Percentiles rank a stretch among this genome's conserved stretches.
phyloP scores from a whole-genome alignment of 2,888 invertebrate genomes.

The Salticus scenicus region DNA sequence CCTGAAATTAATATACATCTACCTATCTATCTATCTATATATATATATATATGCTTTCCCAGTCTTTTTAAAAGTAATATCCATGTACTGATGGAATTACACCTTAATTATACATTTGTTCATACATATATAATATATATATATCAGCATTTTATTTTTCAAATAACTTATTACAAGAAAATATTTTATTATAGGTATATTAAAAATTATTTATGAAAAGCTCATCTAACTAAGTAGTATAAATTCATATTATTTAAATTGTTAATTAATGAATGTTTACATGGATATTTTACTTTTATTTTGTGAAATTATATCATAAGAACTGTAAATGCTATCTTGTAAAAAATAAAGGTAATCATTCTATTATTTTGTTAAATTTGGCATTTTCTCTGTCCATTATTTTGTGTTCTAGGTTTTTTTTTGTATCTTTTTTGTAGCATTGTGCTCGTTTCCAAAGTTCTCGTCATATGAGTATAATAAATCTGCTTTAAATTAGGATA shows the following conservation, averaged over 20 bases:
- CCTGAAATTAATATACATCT: slow-evolving; percentile 19
- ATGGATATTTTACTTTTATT: not conserved
- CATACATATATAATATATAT: too few species aligned
- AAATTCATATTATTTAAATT: not conserved
- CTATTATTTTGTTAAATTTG: slow-evolving; percentile 60
- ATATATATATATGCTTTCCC: not conserved
- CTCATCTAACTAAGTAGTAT: not conserved
- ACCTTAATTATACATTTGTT: too few species aligned
- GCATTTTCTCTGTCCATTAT: too few species aligned
- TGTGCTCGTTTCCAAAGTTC: too few species aligned
- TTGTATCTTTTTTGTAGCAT: too few species aligned
- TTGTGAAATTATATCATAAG: slow-evolving; percentile 30
- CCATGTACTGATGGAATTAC: too few species aligned
- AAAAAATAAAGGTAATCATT: slow-evolving; percentile 63
- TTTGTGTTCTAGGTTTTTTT: too few species aligned
- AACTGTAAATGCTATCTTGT: slow-evolving; percentile 56
- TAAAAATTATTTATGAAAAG: not conserved
- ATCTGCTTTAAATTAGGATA: too few species aligned
- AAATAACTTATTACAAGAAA: not conserved
- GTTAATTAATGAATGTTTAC: not conserved
- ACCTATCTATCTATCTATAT: slow-evolving; percentile 10
- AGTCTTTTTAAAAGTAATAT: slow-evolving; percentile 14
- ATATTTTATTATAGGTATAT: not conserved
- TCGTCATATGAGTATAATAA: too few species aligned
- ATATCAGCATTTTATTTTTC: too few species aligned